Percentiles rank a stretch among this genome's conserved stretches.
phyloP scores from a whole-genome alignment of 2,797 vertebrate species.

The Eupleurogrammus muticus region DNA sequence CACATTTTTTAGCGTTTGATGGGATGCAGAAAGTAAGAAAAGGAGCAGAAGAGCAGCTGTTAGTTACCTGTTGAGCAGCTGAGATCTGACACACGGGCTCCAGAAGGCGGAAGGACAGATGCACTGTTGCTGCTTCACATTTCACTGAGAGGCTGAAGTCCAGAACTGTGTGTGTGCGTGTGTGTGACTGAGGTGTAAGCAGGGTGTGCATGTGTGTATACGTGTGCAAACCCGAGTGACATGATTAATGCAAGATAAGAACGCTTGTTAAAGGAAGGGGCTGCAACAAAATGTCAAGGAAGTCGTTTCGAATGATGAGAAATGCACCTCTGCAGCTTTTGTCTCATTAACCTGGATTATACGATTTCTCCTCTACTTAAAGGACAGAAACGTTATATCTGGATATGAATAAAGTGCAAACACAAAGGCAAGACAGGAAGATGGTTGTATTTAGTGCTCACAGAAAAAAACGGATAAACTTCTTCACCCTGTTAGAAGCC shows the following conservation, averaged over 20 bases:
- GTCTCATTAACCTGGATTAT: background rate
- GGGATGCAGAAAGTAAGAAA: background rate
- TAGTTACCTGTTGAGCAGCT: slow-evolving; percentile 66
- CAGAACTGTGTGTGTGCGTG: no score
- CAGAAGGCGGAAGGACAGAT: slow-evolving; percentile 57
- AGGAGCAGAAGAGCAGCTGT: slow-evolving; percentile 31
- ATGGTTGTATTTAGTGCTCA: no score
- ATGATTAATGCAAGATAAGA: slow-evolving; percentile 59
- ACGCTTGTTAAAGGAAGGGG: slow-evolving; percentile 23
- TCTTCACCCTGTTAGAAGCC: no score
- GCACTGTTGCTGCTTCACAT: slow-evolving; percentile 61
- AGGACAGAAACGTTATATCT: no score
- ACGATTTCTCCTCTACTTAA: background rate
- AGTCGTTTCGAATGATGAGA: slow-evolving; percentile 1
- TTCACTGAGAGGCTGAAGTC: slow-evolving; percentile 79
- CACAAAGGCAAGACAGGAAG: no score
- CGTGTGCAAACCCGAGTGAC: slow-evolving; percentile 11
- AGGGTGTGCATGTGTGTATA: slow-evolving; percentile 27
- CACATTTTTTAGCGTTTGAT: background rate
- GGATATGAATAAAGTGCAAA: background rate
- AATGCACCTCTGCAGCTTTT: background rate
- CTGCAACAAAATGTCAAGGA: slow-evolving; percentile 1
- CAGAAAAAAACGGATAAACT: no score
- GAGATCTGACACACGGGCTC: slow-evolving; percentile 38
- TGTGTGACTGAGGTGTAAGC: slow-evolving; percentile 39